Evolutionary conservation across 2,113 vertebrate species (phyloP).

Genomic region (Mirza zaza): DNA sequence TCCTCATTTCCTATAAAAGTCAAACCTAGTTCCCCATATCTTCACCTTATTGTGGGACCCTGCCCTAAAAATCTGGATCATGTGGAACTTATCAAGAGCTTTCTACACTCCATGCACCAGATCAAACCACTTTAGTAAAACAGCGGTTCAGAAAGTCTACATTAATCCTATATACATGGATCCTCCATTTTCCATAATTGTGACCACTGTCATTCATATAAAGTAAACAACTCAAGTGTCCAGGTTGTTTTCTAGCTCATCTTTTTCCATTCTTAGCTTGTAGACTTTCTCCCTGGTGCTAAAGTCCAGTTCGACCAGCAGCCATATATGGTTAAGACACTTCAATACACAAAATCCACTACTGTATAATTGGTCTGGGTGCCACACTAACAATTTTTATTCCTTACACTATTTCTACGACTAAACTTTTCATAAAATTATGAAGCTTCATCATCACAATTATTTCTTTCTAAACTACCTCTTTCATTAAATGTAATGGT

Average conservation of each 20-base stretch:
- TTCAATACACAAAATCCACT: neutral
- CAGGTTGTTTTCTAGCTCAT: neutral
- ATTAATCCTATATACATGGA: neutral
- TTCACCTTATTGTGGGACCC: neutral
- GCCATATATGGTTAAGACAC: neutral
- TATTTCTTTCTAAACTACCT: neutral
- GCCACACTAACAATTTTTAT: neutral
- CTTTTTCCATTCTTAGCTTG: neutral
- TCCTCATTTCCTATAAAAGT: neutral
- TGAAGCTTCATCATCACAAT: neutral
- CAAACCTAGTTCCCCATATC: neutral
- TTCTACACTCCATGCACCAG: fast-evolving
- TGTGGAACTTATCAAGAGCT: neutral
- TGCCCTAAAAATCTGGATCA: neutral
- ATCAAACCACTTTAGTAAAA: neutral
- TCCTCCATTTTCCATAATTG: neutral
- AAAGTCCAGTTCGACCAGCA: neutral
- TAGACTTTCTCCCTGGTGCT: neutral
- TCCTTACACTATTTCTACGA: neutral
- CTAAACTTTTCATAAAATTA: neutral
- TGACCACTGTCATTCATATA: neutral
- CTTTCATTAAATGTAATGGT: neutral
- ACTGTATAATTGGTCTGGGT: neutral
- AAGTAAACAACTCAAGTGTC: neutral
- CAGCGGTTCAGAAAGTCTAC: neutral